These are phyloP conservation scores for Odontophorus gujanensis DNA, from an alignment of 2,113 vertebrate genomes.

Conservation along the genomic window DNA sequence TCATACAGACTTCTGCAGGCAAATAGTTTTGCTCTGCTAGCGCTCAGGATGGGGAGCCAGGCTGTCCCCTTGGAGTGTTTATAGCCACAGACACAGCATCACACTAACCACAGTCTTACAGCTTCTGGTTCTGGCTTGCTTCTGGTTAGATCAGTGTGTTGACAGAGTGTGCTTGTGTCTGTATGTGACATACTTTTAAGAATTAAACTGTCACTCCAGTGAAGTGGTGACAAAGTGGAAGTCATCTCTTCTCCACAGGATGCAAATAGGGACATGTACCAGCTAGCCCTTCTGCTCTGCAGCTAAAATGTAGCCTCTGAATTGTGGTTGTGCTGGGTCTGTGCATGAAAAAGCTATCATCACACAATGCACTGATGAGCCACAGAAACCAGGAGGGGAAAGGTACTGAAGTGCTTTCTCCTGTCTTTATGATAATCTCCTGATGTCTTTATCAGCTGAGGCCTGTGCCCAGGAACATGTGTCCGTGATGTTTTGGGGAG, in stretches of 20 bases:
- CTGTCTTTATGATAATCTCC: not conserved
- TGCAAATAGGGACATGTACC: not conserved
- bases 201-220: not conserved
- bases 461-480: not conserved
- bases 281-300: not conserved
- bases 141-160: not conserved
- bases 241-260: not conserved
- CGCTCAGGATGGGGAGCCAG: not conserved
- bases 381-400: not conserved
- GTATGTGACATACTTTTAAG: not conserved
- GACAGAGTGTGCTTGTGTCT: not conserved
- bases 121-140: not conserved
- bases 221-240: not conserved
- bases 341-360: not conserved
- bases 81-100: not conserved
- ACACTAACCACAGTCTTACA: not conserved
- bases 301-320: not conserved
- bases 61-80: not conserved
- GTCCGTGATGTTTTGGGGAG: fast-evolving
- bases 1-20: not conserved
- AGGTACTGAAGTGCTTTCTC: not conserved
- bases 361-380: not conserved
- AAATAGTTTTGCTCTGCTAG: not conserved
- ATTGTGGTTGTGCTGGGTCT: not conserved
- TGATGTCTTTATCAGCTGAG: not conserved